phyloP scores from a whole-genome alignment of 2,113 vertebrate genomes.

The Pteropus alecto region DNA sequence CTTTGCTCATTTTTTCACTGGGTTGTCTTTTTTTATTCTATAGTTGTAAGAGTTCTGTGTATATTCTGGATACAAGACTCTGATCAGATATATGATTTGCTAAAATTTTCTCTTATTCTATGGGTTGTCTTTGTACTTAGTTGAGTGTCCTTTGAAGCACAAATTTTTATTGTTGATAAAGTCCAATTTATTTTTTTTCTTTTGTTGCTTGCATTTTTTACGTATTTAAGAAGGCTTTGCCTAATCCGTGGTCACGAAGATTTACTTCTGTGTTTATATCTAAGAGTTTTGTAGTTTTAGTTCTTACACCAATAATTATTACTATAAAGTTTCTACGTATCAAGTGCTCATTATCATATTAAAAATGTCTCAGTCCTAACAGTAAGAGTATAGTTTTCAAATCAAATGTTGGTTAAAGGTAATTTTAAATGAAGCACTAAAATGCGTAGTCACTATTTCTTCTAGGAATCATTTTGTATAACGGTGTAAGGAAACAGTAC shows the following conservation, averaged over 20 bases:
- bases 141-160: not conserved
- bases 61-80: not conserved
- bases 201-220: conserved; percentile 2
- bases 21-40: not conserved
- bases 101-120: not conserved
- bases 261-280: not conserved
- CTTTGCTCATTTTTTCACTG: not conserved
- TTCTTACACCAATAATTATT: not conserved
- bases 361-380: not conserved
- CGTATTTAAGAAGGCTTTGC: not conserved
- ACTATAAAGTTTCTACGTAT: not conserved
- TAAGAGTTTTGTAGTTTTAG: not conserved
- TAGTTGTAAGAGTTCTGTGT: not conserved
- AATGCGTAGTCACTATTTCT: not conserved
- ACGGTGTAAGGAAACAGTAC: not conserved
- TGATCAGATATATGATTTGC: not conserved
- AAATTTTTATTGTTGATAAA: conserved; percentile 10
- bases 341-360: not conserved
- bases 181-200: not conserved
- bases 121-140: not conserved
- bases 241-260: not conserved
- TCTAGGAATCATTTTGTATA: not conserved
- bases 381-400: not conserved
- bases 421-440: not conserved
- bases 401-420: not conserved